These are phyloP conservation scores for Drosophila pseudoananassae DNA, from an alignment of 1,140 invertebrate genomes.

Conservation along the genomic window DNA sequence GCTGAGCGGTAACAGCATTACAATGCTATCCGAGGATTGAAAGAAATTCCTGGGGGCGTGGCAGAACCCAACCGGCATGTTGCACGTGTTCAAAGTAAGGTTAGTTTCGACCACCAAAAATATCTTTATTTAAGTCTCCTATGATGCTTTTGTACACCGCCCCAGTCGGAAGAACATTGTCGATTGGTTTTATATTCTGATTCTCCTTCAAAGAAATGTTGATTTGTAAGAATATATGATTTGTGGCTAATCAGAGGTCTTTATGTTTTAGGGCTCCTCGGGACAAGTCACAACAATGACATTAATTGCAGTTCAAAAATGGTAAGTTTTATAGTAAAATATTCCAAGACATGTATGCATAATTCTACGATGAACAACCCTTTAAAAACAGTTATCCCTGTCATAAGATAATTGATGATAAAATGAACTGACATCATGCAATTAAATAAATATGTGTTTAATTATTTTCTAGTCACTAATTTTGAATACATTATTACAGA, in stretches of 20 bases:
- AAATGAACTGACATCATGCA: neutral
- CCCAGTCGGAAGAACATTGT: constrained; percentile 58
- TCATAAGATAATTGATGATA: constrained; percentile 72
- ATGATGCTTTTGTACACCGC: constrained; percentile 60
- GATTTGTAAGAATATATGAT: neutral
- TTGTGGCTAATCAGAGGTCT: neutral
- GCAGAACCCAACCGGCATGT: neutral
- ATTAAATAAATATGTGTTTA: neutral
- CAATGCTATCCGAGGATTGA: neutral
- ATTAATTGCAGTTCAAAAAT: neutral
- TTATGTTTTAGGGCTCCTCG: neutral
- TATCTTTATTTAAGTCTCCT: constrained; percentile 1
- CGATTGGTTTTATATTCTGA: constrained; percentile 45
- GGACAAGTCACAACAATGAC: too few relatives aligned
- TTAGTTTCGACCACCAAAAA: constrained; percentile 37
- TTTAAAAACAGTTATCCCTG: constrained; percentile 69
- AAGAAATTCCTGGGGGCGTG: neutral
- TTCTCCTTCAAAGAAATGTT: neutral
- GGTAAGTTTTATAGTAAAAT: constrained; percentile 10
- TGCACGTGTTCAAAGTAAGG: constrained; percentile 46
- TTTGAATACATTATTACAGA: neutral
- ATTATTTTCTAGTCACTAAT: neutral
- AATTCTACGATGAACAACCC: constrained; percentile 52
- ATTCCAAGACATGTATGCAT: too few relatives aligned
- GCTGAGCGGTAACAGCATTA: neutral